Percentiles rank a stretch among this genome's conserved stretches.
These are phyloP conservation scores for Prunella fulvescens DNA, from an alignment of 2,113 vertebrate species.

Conservation along the genomic window DNA sequence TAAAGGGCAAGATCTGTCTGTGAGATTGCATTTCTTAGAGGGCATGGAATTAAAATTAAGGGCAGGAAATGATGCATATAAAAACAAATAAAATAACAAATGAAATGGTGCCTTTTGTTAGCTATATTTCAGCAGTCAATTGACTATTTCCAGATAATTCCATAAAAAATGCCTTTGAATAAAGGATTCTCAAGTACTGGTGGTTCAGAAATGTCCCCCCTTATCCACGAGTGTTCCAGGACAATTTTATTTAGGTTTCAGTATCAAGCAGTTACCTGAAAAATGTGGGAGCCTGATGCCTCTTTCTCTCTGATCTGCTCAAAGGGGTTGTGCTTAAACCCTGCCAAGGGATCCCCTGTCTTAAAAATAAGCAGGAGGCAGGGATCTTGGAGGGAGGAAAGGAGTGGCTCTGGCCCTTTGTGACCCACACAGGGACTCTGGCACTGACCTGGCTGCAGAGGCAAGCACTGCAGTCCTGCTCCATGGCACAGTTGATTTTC, in stretches of 20 bases:
- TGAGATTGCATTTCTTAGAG: not conserved
- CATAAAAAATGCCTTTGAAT: not conserved
- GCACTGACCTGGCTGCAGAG: not conserved
- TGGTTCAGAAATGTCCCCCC: not conserved
- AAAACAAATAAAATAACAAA: not conserved
- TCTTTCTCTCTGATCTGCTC: accelerated
- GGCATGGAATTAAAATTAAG: not conserved
- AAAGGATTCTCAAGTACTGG: not conserved
- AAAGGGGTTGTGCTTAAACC: not conserved
- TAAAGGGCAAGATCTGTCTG: not conserved
- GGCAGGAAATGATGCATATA: not conserved
- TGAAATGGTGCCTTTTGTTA: not conserved
- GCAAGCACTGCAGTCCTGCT: not conserved
- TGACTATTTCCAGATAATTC: not conserved
- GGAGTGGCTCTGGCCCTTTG: not conserved
- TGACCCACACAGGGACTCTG: not conserved
- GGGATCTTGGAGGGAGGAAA: not conserved
- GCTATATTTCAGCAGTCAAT: not conserved
- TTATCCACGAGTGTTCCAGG: not conserved
- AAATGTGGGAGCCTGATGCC: not conserved
- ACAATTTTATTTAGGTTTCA: not conserved
- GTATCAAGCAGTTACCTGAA: not conserved
- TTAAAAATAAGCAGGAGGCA: not conserved
- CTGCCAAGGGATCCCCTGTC: not conserved
- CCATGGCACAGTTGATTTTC: not conserved